A percentile compares a stretch with the other conserved stretches of the same genome.
phyloP scores from a whole-genome alignment of 2,888 invertebrate species.

The Lasius platythorax region DNA sequence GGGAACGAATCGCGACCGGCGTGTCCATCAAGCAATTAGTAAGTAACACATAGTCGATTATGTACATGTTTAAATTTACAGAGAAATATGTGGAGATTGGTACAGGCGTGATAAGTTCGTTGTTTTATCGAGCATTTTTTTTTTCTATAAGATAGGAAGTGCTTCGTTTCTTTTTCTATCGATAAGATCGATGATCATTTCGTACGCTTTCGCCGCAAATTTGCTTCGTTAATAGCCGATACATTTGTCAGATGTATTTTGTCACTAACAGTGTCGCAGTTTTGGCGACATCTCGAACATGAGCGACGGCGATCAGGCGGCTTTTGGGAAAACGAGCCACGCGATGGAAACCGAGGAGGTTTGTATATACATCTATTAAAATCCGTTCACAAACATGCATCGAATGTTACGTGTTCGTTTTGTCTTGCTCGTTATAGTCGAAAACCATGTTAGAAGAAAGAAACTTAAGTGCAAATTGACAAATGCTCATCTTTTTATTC shows the following conservation, averaged over 20 bases:
- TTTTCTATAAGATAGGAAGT: neutral
- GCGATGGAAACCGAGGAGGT: conserved; percentile 81
- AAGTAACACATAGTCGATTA: conserved; percentile 75
- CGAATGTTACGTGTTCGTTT: conserved; percentile 4
- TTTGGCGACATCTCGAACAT: conserved; percentile 89
- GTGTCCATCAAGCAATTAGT: conserved; percentile 87
- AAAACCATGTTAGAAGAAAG: neutral
- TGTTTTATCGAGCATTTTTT: neutral
- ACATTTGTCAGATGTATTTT: conserved; percentile 79
- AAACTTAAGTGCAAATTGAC: neutral
- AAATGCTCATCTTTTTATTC: neutral
- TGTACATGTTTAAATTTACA: neutral
- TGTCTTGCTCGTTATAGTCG: neutral
- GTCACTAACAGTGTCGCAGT: conserved; percentile 88
- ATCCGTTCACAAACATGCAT: neutral
- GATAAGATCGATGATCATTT: conserved; percentile 27
- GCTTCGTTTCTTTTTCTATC: conserved; percentile 4
- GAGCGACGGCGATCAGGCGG: conserved; percentile 84
- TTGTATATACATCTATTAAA: conserved; percentile 69
- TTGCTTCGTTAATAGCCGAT: conserved; percentile 55
- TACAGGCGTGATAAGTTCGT: neutral
- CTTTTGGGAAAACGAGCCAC: conserved; percentile 80
- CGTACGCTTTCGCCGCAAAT: conserved; percentile 32
- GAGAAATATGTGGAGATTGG: neutral
- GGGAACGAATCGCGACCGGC: conserved; percentile 86